Evolutionary conservation across 2,797 vertebrate species (phyloP), one percentile per base, ranked within the genome.

Genomic region (Botia kubotai): DNA sequence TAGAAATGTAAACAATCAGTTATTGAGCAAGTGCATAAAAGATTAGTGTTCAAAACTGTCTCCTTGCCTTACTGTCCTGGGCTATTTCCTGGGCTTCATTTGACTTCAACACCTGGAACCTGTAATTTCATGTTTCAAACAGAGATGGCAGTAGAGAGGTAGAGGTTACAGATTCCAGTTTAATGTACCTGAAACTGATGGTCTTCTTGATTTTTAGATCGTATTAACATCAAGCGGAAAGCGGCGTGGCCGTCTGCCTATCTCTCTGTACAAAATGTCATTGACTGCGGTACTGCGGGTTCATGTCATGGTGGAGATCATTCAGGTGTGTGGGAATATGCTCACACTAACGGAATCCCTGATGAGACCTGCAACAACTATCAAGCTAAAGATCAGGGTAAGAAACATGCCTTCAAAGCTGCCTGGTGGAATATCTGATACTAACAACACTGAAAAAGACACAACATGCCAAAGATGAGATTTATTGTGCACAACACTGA

Each of bases 341-440:
- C 98, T 0, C 91, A 94, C 10, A 50, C 19, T 0, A 92, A 98
- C 0, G 98, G 98, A 57, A 97, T 99, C 87, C 98, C 98, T 0
- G 97, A 98, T 0, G 97, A 99, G 91, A 99, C 98, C 83, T 99
- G 98, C 91, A 99, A 99, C 88, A 99, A 99, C 92, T 99, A 99
- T 91, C 98, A 99, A 87, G 98, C 98, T 43, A 98, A 95, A 91
- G 95, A 99, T 87, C 98, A 99, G 86, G 65, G 98, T 96, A 91
- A 5, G 91, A 19, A 66, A 21, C 12, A 5, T 0, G 13, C 33
- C 55, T 58, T 58, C 39, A 58, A 23, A 58, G 7, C 7, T 58
- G 6, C 29, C 2, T 36, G 39, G 2, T 39, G 39, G 39, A 39
- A 39, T 6, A 43, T 43, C 39, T 43, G 39, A 43, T 43, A 43